Conservation (phyloP, 1,140 invertebrate species). For the Calephelis nemesis region DNA sequence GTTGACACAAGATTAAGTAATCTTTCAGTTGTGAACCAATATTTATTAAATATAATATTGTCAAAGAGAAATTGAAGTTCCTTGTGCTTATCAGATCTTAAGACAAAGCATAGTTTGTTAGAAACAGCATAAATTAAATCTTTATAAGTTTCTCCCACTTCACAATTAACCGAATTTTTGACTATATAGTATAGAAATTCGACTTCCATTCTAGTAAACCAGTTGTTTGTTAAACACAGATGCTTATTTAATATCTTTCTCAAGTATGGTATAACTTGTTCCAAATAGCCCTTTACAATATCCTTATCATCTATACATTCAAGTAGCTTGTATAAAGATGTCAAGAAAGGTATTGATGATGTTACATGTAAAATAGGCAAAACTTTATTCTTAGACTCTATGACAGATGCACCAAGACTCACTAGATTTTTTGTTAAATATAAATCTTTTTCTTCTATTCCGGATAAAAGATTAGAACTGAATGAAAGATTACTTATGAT, state of each 20-base stretch:
- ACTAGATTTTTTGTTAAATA: slow-evolving; percentile 66
- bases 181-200: slow-evolving; percentile 74
- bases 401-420: slow-evolving; percentile 61
- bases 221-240: slow-evolving; percentile 72
- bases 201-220: slow-evolving; percentile 81
- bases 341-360: slow-evolving; percentile 78
- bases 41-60: slow-evolving; percentile 79
- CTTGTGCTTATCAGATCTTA: slow-evolving; percentile 71
- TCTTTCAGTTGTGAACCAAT: slow-evolving; percentile 79
- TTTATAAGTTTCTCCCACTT: slow-evolving; percentile 57
- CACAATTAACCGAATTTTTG: slow-evolving; percentile 55
- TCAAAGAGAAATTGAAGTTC: slow-evolving; percentile 75
- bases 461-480: slow-evolving; percentile 74
- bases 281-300: slow-evolving; percentile 39
- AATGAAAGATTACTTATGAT: slow-evolving; percentile 50
- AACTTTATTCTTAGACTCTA: slow-evolving; percentile 73
- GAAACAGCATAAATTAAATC: slow-evolving; percentile 75
- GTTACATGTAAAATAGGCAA: slow-evolving; percentile 71
- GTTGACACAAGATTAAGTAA: slow-evolving; percentile 75
- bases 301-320: slow-evolving; percentile 42
- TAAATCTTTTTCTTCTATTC: slow-evolving; percentile 64
- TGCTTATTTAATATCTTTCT: slow-evolving; percentile 53
- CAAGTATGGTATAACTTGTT: slow-evolving; percentile 46
- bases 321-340: slow-evolving; percentile 62
- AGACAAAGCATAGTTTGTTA: slow-evolving; percentile 77